These are phyloP conservation scores for Physocephala rufipes DNA, from an alignment of 2,888 invertebrate genomes.

Conservation along the genomic window DNA sequence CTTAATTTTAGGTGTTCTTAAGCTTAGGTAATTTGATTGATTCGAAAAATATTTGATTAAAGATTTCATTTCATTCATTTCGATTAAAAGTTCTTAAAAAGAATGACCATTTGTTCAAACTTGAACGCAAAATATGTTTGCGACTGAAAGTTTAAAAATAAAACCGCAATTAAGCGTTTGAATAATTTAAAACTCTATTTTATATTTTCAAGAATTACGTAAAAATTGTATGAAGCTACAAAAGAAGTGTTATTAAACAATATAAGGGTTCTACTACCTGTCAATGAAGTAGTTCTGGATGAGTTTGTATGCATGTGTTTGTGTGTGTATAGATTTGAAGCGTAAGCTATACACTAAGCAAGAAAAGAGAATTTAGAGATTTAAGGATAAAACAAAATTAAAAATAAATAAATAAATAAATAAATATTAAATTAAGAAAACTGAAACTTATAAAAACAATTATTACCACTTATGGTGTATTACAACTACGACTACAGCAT, in stretches of 20 bases:
- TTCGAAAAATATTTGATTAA: no score
- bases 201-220: constrained; percentile 40
- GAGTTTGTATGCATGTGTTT: constrained; percentile 6
- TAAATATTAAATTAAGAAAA: neutral
- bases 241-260: neutral
- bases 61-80: no score
- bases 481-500: no score
- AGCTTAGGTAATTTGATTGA: no score
- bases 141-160: constrained; percentile 32
- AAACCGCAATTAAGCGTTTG: constrained; percentile 43
- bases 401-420: neutral
- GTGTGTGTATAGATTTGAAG: constrained; percentile 7
- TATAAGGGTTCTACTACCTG: constrained; percentile 18
- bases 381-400: neutral
- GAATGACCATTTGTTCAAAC: neutral
- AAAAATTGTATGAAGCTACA: constrained; percentile 15
- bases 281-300: constrained; percentile 6
- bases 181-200: constrained; percentile 18
- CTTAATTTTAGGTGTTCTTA: no score
- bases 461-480: no score
- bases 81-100: no score
- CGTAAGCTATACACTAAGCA: no score
- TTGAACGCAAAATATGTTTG: neutral
- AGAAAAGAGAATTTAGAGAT: no score
- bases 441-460: constrained; percentile 8